phyloP scores from a whole-genome alignment of 2,888 invertebrate species.

The Rambutsinella grinnellia region DNA sequence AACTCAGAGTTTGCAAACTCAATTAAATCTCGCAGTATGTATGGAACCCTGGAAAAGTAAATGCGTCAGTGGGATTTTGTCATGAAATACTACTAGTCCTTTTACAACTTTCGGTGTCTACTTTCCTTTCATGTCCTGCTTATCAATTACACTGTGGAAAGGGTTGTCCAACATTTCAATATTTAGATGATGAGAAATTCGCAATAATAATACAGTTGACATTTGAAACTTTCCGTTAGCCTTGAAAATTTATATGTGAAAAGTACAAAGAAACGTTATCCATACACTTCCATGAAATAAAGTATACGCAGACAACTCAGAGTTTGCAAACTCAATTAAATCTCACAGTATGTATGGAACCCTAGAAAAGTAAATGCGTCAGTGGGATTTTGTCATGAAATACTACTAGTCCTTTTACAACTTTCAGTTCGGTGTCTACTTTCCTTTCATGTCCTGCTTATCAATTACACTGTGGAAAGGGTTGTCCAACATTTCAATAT shows the following conservation, averaged over 20 bases:
- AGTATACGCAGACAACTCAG: not conserved
- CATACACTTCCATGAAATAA: not conserved
- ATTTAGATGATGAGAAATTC: too few species aligned
- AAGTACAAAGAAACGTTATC: not conserved
- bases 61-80: not conserved
- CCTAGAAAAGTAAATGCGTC: not conserved
- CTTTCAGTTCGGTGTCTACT: too few species aligned
- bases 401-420: too few species aligned
- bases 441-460: not conserved
- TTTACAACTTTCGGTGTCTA: too few species aligned
- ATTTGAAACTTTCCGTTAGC: not conserved
- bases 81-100: not conserved
- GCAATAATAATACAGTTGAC: not conserved
- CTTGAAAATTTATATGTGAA: not conserved
- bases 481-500: too few species aligned
- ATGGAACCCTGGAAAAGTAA: not conserved
- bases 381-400: not conserved
- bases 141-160: too few species aligned
- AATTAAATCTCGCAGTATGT: not conserved
- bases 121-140: not conserved
- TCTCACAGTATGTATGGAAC: not conserved
- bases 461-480: too few species aligned
- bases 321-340: not conserved
- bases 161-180: too few species aligned
- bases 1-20: not conserved